phyloP scores from a whole-genome alignment of 2,888 invertebrate genomes.

The Galerucella pusilla region DNA sequence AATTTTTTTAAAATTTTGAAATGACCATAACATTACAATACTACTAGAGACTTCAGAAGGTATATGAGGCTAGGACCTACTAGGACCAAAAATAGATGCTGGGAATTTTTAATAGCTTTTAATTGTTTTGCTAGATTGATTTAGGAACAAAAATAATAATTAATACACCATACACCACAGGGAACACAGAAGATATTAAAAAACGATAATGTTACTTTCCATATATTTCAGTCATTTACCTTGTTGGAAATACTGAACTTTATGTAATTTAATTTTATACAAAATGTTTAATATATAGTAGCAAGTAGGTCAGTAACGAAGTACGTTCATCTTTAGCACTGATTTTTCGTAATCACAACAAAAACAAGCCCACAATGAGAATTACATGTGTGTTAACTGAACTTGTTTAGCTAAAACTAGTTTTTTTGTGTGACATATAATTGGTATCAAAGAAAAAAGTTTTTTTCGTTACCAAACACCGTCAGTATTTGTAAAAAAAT shows the following conservation, averaged over 20 bases:
- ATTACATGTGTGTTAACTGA: conserved; percentile 24
- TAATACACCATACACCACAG: too few relatives aligned
- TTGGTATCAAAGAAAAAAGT: not conserved
- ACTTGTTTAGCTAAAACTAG: conserved; percentile 24
- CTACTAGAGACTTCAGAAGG: too few relatives aligned
- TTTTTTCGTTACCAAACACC: too few relatives aligned
- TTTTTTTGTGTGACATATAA: not conserved
- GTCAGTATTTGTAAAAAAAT: too few relatives aligned
- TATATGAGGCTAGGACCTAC: too few relatives aligned
- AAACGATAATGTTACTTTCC: not conserved
- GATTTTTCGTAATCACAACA: conserved; percentile 21
- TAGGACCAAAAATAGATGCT: too few relatives aligned
- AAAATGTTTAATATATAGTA: not conserved
- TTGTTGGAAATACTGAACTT: not conserved
- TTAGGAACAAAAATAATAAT: too few relatives aligned
- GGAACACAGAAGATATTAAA: too few relatives aligned
- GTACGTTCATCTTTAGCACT: conserved; percentile 19
- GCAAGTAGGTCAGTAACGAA: conserved; percentile 11
- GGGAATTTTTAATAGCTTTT: too few relatives aligned
- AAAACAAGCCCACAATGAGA: conserved; percentile 28
- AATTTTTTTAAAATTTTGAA: too few relatives aligned
- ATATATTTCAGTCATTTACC: not conserved
- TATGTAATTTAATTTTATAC: not conserved
- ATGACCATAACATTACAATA: too few relatives aligned
- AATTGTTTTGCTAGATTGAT: too few relatives aligned